Base-by-base conservation (phyloP, 2,888 invertebrate genomes). In the Aphidius colemani region DNA sequence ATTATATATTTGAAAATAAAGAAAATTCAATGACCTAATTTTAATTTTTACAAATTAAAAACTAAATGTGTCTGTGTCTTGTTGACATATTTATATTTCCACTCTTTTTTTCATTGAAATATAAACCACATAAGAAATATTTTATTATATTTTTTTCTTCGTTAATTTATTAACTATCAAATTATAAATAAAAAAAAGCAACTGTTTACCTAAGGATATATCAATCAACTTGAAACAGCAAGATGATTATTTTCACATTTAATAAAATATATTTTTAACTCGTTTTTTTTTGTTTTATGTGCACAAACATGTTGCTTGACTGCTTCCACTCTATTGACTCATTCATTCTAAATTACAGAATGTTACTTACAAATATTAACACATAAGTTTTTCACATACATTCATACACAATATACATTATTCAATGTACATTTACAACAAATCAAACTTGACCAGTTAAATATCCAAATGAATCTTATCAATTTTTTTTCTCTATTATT, bases 291-390 rank as follows among this genome's bases (percentile, higher is more conserved):
- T 30, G 5, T 30, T 7, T 41, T n/a, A 53, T 46, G 39, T 46
- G 48, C 39, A n/a, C 59, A 50, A 13, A 40, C 49, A 49, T 53
- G 46, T 39, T 48, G 53, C 58, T 53, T 43, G 61, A 61, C 55
- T 48, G 58, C 57, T 61, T 57, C 11, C 60, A 43, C 30, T 60
- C 60, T 41, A 60, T 60, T 60, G 59, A 65, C 55, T 61, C 59
- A 61, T 55, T 53, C 65, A 40, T 55, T 49, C 40, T 43, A 44
- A 60, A 60, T 61, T 40, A 46, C 8, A 58, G 7, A 30, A 30
- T 30, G 30, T 30, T 30, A 30, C 13, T 44, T 5, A 11, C 43
- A 55, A 10, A 30, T 43, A 43, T 53, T 43, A 55, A 55, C 7
- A 55, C 13, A 55, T 11, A 48, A 11, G 6, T 43, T 1, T 11